These are phyloP conservation scores for Apotomis betuletana DNA, from an alignment of 2,888 invertebrate species.

Conservation along the genomic window DNA sequence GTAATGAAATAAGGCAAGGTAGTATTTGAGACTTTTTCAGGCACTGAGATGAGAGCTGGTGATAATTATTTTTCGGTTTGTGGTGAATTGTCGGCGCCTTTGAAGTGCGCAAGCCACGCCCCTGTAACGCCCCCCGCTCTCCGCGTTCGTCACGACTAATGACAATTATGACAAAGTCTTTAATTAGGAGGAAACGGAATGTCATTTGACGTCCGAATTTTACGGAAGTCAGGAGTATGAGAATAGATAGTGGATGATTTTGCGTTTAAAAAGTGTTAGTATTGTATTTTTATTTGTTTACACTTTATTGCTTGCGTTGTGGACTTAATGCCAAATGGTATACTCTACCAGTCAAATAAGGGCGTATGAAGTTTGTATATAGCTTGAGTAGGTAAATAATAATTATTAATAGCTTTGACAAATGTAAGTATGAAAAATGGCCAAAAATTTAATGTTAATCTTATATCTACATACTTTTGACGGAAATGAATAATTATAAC, in stretches of 20 bases:
- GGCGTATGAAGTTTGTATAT: too few relatives aligned
- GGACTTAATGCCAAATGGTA: too few relatives aligned
- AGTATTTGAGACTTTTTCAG: neutral
- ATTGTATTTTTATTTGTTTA: neutral
- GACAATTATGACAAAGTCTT: conserved; percentile 81
- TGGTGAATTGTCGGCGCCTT: conserved; percentile 73
- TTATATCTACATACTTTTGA: too few relatives aligned
- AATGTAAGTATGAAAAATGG: too few relatives aligned
- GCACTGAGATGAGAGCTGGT: neutral
- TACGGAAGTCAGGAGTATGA: conserved; percentile 50
- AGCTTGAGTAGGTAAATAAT: too few relatives aligned
- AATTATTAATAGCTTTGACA: too few relatives aligned
- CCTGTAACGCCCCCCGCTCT: conserved; percentile 59
- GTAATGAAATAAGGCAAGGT: neutral
- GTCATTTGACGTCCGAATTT: conserved; percentile 48
- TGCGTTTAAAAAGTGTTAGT: neutral
- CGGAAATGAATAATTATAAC: too few relatives aligned
- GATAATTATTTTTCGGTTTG: conserved; percentile 63
- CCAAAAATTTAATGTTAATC: too few relatives aligned
- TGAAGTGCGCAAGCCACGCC: conserved; percentile 75
- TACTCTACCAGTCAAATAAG: too few relatives aligned
- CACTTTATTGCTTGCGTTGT: too few relatives aligned
- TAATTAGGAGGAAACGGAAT: conserved; percentile 71
- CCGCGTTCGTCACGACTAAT: conserved; percentile 77
- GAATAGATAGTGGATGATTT: neutral